Evolutionary conservation across 2,113 vertebrate species (phyloP).

Genomic region (Eudyptes chrysolophus): DNA sequence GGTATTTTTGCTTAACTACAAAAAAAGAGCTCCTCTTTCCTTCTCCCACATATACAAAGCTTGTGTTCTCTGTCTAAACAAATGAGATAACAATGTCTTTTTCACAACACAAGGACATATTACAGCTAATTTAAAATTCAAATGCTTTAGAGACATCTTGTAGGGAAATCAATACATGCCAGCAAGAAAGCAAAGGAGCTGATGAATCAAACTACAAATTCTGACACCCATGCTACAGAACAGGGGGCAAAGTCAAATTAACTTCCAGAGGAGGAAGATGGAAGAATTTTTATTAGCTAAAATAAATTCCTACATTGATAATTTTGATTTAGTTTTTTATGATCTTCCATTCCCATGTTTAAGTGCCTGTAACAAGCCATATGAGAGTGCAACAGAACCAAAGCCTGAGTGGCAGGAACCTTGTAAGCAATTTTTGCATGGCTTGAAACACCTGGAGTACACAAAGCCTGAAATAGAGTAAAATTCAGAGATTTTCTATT

Average conservation of each 20-base stretch:
- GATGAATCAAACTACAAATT: constrained; percentile 35
- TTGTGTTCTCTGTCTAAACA: constrained; percentile 35
- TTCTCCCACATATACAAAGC: constrained; percentile 32
- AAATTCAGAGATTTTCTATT: neutral
- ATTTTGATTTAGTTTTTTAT: neutral
- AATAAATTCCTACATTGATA: neutral
- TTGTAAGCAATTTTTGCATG: neutral
- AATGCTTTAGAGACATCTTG: constrained; percentile 14
- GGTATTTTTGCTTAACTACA: constrained; percentile 43
- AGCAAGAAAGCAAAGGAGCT: constrained; percentile 21
- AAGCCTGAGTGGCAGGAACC: neutral
- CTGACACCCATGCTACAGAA: constrained; percentile 21
- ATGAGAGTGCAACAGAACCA: neutral
- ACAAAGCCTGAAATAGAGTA: neutral
- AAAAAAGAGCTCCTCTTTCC: constrained; percentile 29
- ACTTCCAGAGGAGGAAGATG: neutral
- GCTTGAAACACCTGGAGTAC: neutral
- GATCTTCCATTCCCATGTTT: neutral
- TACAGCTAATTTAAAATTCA: constrained; percentile 45
- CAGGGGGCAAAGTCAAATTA: constrained; percentile 36
- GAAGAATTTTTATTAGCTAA: neutral
- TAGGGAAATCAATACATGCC: neutral
- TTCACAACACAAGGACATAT: constrained; percentile 20
- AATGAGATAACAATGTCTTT: constrained; percentile 14
- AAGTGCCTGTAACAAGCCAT: neutral